These are phyloP conservation scores for Drosophila dunni DNA, from an alignment of 1,140 invertebrate genomes.

Conservation along the genomic window DNA sequence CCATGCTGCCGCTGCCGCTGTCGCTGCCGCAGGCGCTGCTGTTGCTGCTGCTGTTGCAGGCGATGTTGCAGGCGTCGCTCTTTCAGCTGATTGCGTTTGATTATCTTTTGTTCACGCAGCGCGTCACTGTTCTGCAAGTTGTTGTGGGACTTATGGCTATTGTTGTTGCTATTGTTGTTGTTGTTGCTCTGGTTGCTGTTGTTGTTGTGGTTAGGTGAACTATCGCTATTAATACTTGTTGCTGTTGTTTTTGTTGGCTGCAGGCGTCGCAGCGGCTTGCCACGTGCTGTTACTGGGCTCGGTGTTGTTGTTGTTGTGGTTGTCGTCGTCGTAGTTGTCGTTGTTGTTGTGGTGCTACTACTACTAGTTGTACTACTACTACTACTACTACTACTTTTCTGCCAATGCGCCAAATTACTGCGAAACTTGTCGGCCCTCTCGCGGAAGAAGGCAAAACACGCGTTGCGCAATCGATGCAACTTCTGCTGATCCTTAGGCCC, in stretches of 20 bases:
- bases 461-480: slow-evolving; percentile 43
- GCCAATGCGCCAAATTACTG: slow-evolving; percentile 11
- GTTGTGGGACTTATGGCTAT: slow-evolving; percentile 63
- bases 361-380: slow-evolving; percentile 40
- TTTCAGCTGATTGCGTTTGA: slow-evolving; percentile 36
- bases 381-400: slow-evolving; percentile 25
- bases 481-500: slow-evolving; percentile 57
- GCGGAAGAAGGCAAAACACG: slow-evolving; percentile 61
- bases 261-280: slow-evolving; percentile 41
- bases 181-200: slow-evolving; percentile 37
- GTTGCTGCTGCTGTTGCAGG: slow-evolving; percentile 28
- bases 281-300: slow-evolving; percentile 58
- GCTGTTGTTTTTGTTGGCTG: slow-evolving; percentile 28
- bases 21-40: slow-evolving; percentile 13
- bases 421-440: slow-evolving; percentile 51
- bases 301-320: slow-evolving; percentile 50
- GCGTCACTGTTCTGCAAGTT: slow-evolving; percentile 29
- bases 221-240: slow-evolving; percentile 81
- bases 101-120: slow-evolving; percentile 41
- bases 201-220: slow-evolving; percentile 46
- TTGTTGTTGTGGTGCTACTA: slow-evolving; percentile 40
- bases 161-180: slow-evolving; percentile 44
- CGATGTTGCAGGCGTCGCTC: slow-evolving; percentile 23
- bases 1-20: slow-evolving; percentile 31
- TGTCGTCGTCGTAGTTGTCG: slow-evolving; percentile 36